Evolutionary conservation across 2,113 vertebrate species (phyloP), one percentile per base, ranked within the genome.

Genomic region (Hirundichthys speculiger): DNA sequence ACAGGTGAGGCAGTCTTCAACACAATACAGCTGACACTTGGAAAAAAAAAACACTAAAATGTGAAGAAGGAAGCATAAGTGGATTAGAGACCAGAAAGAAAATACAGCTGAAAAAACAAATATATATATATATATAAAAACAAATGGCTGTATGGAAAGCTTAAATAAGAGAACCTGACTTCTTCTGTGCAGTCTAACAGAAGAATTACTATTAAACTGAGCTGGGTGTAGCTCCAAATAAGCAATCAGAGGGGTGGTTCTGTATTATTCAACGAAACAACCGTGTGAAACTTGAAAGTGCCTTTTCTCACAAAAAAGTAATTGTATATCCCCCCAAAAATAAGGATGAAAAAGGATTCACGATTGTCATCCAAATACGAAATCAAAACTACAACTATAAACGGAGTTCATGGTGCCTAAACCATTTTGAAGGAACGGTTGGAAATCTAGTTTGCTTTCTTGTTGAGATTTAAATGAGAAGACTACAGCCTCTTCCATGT

Each of bases 361-460:
- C 69, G 87, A 90, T 88, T 90, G 89, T 90, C 84, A 48, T 69
- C 38, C 72, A 75, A 76, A 70, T 62, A 65, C 62, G 24, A 80
- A 77, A 51, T 45, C 18, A 63, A 46, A 73, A 65, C 45, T 15
- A 69, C 27, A 21, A 34, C 52, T 64, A n/a, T n/a, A n/a, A n/a
- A n/a, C n/a, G n/a, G 24, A 38, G 77, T 49, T 45, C 55, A 19
- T 52, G 3, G 16, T 5, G 34, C 42, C 40, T 27, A 43, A 77
- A 74, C 19, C 11, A 38, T 49, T 18, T 67, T 19, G 1, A 61
- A 59, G 11, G 42, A 41, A 55, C 24, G 5, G 15, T 54, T 58
- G 5, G 13, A 75, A 45, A 46, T 60, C 22, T 41, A 38, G 38
- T n/a, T 39, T n/a, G 15, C 43, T 25, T 60, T 58, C 18, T 64